Conservation (phyloP, 2,113 vertebrate genomes). For the Elephas maximus region DNA sequence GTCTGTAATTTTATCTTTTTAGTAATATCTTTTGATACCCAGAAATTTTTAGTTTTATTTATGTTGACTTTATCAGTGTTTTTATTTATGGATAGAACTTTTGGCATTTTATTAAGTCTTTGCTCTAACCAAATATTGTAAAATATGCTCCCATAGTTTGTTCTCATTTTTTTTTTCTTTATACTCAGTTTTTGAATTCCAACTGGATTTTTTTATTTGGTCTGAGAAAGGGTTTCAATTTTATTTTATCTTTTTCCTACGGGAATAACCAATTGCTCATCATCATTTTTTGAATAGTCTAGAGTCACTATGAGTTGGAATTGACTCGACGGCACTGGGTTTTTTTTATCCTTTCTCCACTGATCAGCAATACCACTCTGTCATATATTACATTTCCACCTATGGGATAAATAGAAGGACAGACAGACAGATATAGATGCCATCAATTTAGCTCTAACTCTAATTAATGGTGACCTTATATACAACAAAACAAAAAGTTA, state of each 20-base stretch:
- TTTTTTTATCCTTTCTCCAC: neutral
- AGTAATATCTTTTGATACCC: neutral
- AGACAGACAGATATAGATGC: too few species aligned
- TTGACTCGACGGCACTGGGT: neutral
- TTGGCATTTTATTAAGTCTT: neutral
- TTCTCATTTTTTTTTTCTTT: neutral
- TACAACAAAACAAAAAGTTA: too few species aligned
- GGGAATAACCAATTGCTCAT: neutral
- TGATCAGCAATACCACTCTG: neutral
- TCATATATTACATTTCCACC: neutral
- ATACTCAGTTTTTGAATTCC: slow-evolving; percentile 29
- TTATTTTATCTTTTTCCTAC: neutral
- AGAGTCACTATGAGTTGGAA: too few species aligned
- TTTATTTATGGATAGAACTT: neutral
- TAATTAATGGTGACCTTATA: too few species aligned
- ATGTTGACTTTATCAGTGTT: neutral
- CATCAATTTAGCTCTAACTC: too few species aligned
- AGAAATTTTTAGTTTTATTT: slow-evolving; percentile 12
- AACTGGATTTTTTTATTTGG: neutral
- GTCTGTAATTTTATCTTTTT: neutral
- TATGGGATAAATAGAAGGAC: too few species aligned
- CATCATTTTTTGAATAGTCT: neutral
- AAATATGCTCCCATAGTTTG: neutral
- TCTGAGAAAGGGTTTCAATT: neutral
- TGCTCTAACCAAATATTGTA: neutral